phyloP scores from a whole-genome alignment of 2,888 invertebrate genomes.

The Eretmocerus hayati region DNA sequence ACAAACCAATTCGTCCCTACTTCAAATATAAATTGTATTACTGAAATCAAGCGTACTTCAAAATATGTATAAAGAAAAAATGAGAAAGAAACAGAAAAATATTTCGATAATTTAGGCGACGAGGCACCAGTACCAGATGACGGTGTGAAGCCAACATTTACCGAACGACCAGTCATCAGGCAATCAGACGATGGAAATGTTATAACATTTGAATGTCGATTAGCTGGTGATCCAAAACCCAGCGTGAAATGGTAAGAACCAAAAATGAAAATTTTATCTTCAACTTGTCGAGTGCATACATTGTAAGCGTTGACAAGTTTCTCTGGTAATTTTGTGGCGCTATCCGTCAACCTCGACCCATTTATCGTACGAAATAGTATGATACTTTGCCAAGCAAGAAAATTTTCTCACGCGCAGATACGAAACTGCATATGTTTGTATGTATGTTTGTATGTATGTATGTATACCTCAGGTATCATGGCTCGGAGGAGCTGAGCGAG shows the following conservation, averaged over 20 bases:
- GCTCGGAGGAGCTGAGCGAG: constrained; percentile 70
- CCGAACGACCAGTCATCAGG: constrained; percentile 93
- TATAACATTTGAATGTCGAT: constrained; percentile 94
- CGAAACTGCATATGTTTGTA: neutral
- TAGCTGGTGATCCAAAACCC: constrained; percentile 95
- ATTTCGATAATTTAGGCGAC: constrained; percentile 80
- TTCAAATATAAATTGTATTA: too few relatives aligned
- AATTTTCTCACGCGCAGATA: neutral
- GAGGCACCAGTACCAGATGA: constrained; percentile 90
- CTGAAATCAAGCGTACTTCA: too few relatives aligned
- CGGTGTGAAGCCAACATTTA: constrained; percentile 94
- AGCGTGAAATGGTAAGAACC: constrained; percentile 89
- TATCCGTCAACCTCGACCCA: too few relatives aligned
- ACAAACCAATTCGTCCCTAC: too few relatives aligned
- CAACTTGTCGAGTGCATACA: too few relatives aligned
- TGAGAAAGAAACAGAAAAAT: too few relatives aligned
- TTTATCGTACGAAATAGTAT: too few relatives aligned
- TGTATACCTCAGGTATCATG: constrained; percentile 79
- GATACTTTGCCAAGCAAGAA: too few relatives aligned
- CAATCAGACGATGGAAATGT: constrained; percentile 94
- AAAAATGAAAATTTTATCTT: too few relatives aligned
- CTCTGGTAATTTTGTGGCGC: too few relatives aligned
- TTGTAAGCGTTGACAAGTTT: too few relatives aligned
- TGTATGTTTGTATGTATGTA: neutral
- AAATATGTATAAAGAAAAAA: too few relatives aligned